Evolutionary conservation across 1,140 invertebrate genomes (phyloP).

Genomic region (Drosophila arizonae): DNA sequence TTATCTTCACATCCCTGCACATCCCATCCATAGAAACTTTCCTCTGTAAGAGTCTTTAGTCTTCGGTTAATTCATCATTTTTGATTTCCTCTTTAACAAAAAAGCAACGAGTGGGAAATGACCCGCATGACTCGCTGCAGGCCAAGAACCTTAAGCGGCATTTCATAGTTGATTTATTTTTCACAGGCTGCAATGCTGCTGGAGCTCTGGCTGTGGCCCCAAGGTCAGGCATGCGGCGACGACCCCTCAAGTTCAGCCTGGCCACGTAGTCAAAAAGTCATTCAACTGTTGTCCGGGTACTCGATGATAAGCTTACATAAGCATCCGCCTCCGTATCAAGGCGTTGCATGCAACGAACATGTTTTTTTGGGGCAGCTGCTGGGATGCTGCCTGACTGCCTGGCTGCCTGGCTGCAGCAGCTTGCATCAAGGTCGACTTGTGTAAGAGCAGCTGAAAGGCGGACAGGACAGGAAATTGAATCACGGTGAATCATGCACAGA

Average conservation of each 20-base stretch:
- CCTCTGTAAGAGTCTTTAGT: slow-evolving; percentile 14
- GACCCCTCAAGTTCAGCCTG: slow-evolving; percentile 37
- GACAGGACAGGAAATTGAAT: slow-evolving; percentile 35
- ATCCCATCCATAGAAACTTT: too few species aligned
- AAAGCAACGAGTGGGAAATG: slow-evolving; percentile 38
- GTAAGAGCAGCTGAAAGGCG: slow-evolving; percentile 38
- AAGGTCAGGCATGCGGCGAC: slow-evolving; percentile 35
- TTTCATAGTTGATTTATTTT: slow-evolving; percentile 59
- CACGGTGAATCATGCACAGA: slow-evolving; percentile 34
- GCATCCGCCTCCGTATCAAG: slow-evolving; percentile 26
- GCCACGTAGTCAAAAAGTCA: slow-evolving; percentile 43
- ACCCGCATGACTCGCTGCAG: slow-evolving; percentile 16
- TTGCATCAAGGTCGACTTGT: slow-evolving; percentile 55
- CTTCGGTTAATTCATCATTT: neutral
- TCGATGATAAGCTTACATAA: slow-evolving; percentile 53
- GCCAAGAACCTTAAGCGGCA: slow-evolving; percentile 32
- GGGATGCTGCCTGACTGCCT: too few species aligned
- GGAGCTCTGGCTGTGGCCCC: neutral
- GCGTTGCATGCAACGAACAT: slow-evolving; percentile 34
- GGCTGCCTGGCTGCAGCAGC: slow-evolving; percentile 19
- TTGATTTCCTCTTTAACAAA: neutral
- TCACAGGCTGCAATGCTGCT: slow-evolving; percentile 22
- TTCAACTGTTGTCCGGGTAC: slow-evolving; percentile 51
- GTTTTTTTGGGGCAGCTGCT: slow-evolving; percentile 24
- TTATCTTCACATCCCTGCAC: too few species aligned